Evolutionary conservation across 2,797 vertebrate genomes (phyloP), one percentile per base, ranked within the genome.

Genomic region (Corythornis leucogaster): DNA sequence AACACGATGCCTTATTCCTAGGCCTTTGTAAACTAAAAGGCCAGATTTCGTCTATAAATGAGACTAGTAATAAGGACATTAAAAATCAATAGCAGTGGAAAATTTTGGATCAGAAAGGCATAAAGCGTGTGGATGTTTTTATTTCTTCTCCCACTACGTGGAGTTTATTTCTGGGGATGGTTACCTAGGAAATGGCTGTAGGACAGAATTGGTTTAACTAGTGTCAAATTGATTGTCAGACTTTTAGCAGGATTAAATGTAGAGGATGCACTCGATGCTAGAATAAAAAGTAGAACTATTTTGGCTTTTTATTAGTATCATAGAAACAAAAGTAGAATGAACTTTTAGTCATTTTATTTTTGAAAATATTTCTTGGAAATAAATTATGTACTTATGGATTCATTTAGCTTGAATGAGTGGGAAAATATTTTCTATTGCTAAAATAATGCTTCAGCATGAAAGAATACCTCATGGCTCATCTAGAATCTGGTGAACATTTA

Each of bases 131-230:
- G 8, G 11, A 62, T 50, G 12, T 35, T 78, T 82, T 69, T 2
- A 61, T 63, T 76, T 80, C 53, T 90, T 79, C 40, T 69, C 38
- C 33, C 6, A 43, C 54, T 38, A 6, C 24, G 58, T 63, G 24
- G 30, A 67, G 12, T 79, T 79, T 85, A 79, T 79, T 85, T 85
- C 54, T 82, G 68, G 71, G 45, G 40, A 42, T 68, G 33, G 80
- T 90, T 92, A 82, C 77, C 50, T 79, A 90, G 76, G 90, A 82
- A 88, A 94, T 85, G n/a, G 8, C 18, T 85, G 80, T 63, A 75
- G 50, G 58, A 50, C 63, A n/a, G 35, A 71, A 63, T 82, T 70
- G 74, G 8, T 78, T 85, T 85, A 74, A 50, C 31, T 70, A 43
- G 45, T 75, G 24, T 80, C 55, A 89, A 30, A 19, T 15, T 76